These are phyloP conservation scores for Phocoena sinus DNA, from an alignment of 2,113 vertebrate species.

Conservation along the genomic window DNA sequence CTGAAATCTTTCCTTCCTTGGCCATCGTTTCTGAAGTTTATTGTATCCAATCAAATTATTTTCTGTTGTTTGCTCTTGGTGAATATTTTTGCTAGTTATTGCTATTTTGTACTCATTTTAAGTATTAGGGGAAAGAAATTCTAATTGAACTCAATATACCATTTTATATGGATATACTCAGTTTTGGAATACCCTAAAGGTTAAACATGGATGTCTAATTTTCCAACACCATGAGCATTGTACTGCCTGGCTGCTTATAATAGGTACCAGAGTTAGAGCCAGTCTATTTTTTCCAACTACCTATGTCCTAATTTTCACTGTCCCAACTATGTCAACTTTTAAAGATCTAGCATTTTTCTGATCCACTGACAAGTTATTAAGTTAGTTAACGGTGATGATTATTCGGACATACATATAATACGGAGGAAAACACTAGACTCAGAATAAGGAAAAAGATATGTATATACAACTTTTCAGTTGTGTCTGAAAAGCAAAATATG, in stretches of 20 bases:
- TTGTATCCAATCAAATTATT: not conserved
- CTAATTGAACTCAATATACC: not conserved
- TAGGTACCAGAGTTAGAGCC: not conserved
- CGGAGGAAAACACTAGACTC: not conserved
- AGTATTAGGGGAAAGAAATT: not conserved
- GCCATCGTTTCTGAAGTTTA: not conserved
- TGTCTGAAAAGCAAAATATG: not conserved
- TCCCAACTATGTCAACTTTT: not conserved
- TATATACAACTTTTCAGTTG: not conserved
- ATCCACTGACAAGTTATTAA: not conserved
- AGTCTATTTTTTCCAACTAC: not conserved
- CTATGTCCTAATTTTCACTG: not conserved
- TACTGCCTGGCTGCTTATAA: not conserved
- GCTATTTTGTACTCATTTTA: not conserved
- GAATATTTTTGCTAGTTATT: not conserved
- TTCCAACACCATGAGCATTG: not conserved
- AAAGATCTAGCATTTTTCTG: not conserved
- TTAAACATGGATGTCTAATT: not conserved
- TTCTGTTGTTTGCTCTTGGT: not conserved
- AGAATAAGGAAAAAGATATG: not conserved
- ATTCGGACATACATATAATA: not conserved
- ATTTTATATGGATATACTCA: not conserved
- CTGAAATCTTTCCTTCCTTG: not conserved
- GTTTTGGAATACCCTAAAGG: not conserved
- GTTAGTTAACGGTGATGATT: not conserved